Evolutionary conservation across 2,888 invertebrate species (phyloP).

Genomic region (Entomobrya multifasciata): DNA sequence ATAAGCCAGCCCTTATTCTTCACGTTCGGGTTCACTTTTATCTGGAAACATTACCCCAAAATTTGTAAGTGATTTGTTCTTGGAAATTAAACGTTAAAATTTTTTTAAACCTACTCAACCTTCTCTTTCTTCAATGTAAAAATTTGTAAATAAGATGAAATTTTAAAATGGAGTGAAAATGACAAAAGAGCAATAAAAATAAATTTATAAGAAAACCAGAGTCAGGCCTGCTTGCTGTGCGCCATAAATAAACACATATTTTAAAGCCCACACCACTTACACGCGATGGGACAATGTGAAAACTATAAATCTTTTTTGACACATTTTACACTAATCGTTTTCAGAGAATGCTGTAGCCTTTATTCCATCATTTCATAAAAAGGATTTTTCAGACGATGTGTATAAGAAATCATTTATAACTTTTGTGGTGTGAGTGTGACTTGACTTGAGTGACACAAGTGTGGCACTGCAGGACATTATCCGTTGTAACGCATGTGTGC

Average conservation of each 20-base stretch:
- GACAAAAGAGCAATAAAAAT: too few relatives aligned
- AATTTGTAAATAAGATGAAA: background rate
- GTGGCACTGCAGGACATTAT: constrained; percentile 18
- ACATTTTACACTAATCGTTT: constrained; percentile 21
- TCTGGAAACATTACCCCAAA: constrained; percentile 79
- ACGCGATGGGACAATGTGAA: constrained; percentile 14
- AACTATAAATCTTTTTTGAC: constrained; percentile 62
- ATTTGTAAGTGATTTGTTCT: constrained; percentile 77
- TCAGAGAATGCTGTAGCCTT: constrained; percentile 1
- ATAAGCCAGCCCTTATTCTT: constrained; percentile 76
- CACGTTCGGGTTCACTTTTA: constrained; percentile 79
- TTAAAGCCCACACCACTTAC: background rate
- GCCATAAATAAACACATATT: background rate
- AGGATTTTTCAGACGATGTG: constrained; percentile 17
- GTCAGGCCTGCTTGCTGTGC: background rate
- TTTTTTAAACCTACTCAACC: too few relatives aligned
- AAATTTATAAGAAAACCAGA: background rate
- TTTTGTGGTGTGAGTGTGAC: constrained; percentile 44
- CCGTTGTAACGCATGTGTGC: background rate
- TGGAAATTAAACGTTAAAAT: too few relatives aligned
- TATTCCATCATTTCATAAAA: constrained; percentile 8
- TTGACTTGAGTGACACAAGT: constrained; percentile 31
- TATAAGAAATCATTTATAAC: constrained; percentile 28
- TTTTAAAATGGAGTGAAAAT: too few relatives aligned
- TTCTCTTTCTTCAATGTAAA: background rate